Conservation (phyloP, 2,113 vertebrate species). For the Willisornis vidua region DNA sequence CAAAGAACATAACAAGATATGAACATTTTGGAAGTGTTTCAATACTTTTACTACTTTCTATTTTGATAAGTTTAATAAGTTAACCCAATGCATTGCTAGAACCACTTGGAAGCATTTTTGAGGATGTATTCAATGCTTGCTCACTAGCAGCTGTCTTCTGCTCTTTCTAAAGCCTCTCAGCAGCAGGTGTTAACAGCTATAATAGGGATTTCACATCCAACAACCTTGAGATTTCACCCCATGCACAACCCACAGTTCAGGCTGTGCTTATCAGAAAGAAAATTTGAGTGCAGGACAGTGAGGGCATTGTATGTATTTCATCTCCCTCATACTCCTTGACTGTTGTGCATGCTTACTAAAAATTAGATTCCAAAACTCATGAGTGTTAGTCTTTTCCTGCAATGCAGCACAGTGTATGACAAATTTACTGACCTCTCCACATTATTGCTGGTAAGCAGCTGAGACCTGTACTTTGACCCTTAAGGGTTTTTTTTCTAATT, state of each 20-base stretch:
- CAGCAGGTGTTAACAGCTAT: neutral
- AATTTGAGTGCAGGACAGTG: neutral
- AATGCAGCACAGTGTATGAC: neutral
- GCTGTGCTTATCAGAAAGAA: neutral
- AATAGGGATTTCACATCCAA: neutral
- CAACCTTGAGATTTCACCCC: neutral
- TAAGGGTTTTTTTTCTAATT: neutral
- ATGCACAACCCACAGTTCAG: neutral
- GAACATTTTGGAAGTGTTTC: neutral
- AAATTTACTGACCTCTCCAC: neutral
- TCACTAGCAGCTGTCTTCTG: neutral
- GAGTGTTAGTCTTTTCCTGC: neutral
- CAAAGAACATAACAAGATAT: neutral
- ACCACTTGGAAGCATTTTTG: neutral
- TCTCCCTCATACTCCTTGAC: neutral
- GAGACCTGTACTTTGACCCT: neutral
- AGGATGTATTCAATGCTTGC: neutral
- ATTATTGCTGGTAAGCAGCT: neutral
- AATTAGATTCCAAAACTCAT: neutral
- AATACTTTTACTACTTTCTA: neutral
- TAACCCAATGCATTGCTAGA: neutral
- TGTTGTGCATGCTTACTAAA: neutral
- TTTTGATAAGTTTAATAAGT: neutral
- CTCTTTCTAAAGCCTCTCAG: neutral
- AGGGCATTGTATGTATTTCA: fast-evolving